Conservation (phyloP, 2,113 vertebrate genomes). For the Hyaena hyaena region DNA sequence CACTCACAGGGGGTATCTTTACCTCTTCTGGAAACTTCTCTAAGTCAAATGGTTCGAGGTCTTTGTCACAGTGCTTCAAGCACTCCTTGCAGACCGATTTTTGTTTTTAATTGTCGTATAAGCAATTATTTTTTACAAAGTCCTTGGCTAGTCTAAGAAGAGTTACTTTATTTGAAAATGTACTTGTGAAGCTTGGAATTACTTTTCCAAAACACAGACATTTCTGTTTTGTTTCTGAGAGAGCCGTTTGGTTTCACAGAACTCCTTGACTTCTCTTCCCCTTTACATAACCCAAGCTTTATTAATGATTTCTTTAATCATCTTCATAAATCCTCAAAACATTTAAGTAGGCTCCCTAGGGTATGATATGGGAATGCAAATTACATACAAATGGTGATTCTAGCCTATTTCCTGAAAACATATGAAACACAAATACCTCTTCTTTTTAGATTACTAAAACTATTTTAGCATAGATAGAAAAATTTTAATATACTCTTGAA, state of each 20-base stretch:
- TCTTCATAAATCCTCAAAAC: slow-evolving; percentile 20
- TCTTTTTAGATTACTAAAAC: slow-evolving; percentile 26
- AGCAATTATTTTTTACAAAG: not conserved
- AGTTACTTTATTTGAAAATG: slow-evolving; percentile 34
- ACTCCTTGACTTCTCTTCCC: not conserved
- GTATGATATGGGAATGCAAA: slow-evolving; percentile 22
- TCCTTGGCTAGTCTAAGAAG: not conserved
- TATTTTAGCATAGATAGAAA: slow-evolving; percentile 48
- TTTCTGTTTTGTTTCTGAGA: not conserved
- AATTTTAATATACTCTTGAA: slow-evolving; percentile 56
- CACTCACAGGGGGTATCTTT: not conserved
- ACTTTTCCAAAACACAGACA: not conserved
- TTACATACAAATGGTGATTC: slow-evolving; percentile 20
- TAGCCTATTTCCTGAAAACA: not conserved
- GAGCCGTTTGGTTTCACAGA: not conserved
- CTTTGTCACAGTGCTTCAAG: not conserved
- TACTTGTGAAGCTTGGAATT: not conserved
- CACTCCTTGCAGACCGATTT: not conserved
- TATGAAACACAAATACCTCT: slow-evolving; percentile 26
- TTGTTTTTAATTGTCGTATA: not conserved
- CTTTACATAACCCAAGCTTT: not conserved
- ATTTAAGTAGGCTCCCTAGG: not conserved
- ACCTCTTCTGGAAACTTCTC: not conserved
- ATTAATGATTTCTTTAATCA: slow-evolving; percentile 29
- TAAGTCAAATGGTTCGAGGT: not conserved